A percentile compares a stretch with the other conserved stretches of the same genome.
These are phyloP conservation scores for Theocolax elegans DNA, from an alignment of 1,140 invertebrate genomes.

Conservation along the genomic window DNA sequence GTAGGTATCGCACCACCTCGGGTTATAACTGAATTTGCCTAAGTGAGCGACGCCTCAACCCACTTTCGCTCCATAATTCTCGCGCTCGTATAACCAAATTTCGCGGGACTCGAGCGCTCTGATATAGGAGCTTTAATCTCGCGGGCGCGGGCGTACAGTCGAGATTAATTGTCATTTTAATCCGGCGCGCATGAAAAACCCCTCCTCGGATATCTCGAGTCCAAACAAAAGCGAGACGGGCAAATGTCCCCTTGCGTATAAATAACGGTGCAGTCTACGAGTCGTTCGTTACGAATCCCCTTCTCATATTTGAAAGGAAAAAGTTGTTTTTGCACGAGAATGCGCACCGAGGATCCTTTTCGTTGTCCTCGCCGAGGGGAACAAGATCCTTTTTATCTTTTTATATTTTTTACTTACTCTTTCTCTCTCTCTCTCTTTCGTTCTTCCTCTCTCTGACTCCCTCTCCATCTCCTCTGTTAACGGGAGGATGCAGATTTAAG, in stretches of 20 bases:
- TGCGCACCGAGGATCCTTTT: neutral
- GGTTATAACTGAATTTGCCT: too few species aligned
- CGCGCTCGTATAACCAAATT: neutral
- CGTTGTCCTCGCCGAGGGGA: too few species aligned
- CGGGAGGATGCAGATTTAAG: neutral
- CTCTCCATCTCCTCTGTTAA: too few species aligned
- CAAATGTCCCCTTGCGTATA: neutral
- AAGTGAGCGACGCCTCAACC: neutral
- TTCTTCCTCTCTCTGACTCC: too few species aligned
- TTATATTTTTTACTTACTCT: too few species aligned
- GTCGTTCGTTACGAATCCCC: neutral
- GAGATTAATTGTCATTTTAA: constrained; percentile 32
- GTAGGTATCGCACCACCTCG: too few species aligned
- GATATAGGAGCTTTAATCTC: constrained; percentile 7
- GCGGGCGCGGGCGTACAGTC: neutral
- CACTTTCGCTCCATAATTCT: too few species aligned
- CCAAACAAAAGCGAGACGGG: neutral
- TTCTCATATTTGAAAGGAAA: constrained; percentile 14
- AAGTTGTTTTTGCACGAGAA: neutral
- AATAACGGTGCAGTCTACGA: neutral
- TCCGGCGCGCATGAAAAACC: constrained; percentile 1
- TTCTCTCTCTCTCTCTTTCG: too few species aligned
- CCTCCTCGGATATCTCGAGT: neutral
- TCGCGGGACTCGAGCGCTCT: neutral
- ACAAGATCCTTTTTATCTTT: neutral